Conservation (phyloP, 2,113 vertebrate species). For the Chaetops frenatus region DNA sequence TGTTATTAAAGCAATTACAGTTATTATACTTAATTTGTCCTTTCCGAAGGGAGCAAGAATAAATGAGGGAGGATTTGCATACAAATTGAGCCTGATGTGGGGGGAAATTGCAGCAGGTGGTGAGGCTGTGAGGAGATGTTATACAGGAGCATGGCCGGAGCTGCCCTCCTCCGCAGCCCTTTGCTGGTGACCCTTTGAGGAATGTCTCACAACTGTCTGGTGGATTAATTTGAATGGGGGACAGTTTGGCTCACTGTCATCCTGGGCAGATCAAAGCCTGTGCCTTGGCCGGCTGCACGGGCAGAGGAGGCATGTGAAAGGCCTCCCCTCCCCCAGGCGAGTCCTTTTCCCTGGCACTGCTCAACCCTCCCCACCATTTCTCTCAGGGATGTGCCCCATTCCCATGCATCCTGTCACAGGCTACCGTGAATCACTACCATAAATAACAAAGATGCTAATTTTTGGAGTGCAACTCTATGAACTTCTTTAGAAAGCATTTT, state of each 20-base stretch:
- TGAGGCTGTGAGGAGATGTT: not conserved
- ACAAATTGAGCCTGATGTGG: conserved; percentile 45
- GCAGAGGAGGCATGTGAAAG: not conserved
- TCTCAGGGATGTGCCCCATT: not conserved
- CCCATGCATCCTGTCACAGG: not conserved
- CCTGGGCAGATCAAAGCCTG: not conserved
- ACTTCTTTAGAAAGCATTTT: not conserved
- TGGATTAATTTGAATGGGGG: conserved; percentile 26
- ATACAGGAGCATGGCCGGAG: not conserved
- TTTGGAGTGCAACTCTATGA: not conserved
- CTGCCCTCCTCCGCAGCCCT: not conserved
- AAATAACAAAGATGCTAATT: not conserved
- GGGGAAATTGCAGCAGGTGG: conserved; percentile 30
- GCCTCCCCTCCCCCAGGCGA: not conserved
- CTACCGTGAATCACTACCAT: not conserved
- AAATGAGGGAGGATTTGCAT: conserved; percentile 57
- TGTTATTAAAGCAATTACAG: conserved; percentile 60
- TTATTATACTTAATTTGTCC: conserved; percentile 64
- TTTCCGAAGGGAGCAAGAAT: conserved; percentile 57
- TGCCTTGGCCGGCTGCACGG: not conserved
- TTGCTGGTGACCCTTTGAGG: conserved; percentile 30
- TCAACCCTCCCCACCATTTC: not conserved
- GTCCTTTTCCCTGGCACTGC: not conserved
- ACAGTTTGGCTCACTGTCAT: not conserved
- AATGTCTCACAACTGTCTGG: conserved; percentile 36